phyloP scores from a whole-genome alignment of 2,113 vertebrate genomes.

The Excalfactoria chinensis region DNA sequence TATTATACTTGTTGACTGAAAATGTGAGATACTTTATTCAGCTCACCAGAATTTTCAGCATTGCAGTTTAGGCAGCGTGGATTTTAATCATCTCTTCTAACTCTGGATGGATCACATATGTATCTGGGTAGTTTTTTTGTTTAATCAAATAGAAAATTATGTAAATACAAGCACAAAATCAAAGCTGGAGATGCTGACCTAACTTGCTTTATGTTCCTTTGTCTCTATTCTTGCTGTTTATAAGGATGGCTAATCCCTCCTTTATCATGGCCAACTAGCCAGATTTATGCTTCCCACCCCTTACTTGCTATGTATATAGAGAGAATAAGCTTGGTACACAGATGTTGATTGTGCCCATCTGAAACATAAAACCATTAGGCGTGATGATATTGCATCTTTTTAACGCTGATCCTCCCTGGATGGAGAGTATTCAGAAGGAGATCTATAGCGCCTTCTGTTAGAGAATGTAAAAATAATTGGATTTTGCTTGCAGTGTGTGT shows the following conservation, averaged over 20 bases:
- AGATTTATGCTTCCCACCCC: neutral
- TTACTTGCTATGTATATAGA: neutral
- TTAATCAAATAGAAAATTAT: conserved; percentile 21
- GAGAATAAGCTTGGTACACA: neutral
- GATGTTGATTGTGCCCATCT: neutral
- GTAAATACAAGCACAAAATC: neutral
- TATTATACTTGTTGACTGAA: neutral
- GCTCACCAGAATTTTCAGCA: neutral
- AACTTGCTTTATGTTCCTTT: neutral
- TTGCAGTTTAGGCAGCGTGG: neutral
- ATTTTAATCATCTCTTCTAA: neutral
- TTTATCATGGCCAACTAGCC: neutral
- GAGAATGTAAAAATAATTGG: neutral
- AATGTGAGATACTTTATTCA: neutral
- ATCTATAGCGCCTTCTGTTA: neutral
- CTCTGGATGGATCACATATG: neutral
- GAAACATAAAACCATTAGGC: conserved; percentile 6
- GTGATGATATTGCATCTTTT: neutral
- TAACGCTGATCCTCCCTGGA: neutral
- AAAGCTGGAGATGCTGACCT: neutral
- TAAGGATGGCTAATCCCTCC: conserved; percentile 19
- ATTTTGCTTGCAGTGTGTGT: neutral
- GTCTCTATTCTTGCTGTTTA: neutral
- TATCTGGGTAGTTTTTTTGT: neutral
- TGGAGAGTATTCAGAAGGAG: neutral